Evolutionary conservation across 2,888 invertebrate genomes (phyloP).

Genomic region (Ernsta delagoae): DNA sequence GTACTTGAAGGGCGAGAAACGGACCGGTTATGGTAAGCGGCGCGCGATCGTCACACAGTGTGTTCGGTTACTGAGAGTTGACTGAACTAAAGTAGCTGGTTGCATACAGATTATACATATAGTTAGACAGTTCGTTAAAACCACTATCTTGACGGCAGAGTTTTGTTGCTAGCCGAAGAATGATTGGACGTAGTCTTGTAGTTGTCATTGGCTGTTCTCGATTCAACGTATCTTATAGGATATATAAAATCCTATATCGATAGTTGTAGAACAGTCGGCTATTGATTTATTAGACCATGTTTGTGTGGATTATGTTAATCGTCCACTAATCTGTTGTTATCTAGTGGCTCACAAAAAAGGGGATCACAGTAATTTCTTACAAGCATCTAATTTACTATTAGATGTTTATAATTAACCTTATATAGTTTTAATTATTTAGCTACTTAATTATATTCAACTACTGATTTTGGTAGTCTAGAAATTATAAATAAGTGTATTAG

Average conservation of each 20-base stretch:
- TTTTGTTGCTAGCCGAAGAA: not conserved
- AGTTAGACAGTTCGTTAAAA: not conserved
- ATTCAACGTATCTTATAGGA: not conserved
- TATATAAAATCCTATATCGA: not conserved
- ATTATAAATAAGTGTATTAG: too few relatives aligned
- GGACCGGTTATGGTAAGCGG: constrained; percentile 3
- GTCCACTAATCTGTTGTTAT: too few relatives aligned
- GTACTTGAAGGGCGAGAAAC: not conserved
- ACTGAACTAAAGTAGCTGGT: too few relatives aligned
- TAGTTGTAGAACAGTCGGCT: not conserved
- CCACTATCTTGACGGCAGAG: not conserved
- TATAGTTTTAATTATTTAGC: too few relatives aligned
- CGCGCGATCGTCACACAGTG: constrained; percentile 20
- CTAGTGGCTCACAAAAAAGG: not conserved
- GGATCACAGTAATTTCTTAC: not conserved
- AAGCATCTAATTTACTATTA: not conserved
- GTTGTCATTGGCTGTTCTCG: not conserved
- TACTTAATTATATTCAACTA: too few relatives aligned
- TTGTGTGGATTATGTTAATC: not conserved
- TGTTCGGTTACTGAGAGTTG: constrained; percentile 46
- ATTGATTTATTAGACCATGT: not conserved
- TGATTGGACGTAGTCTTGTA: not conserved
- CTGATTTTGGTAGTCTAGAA: too few relatives aligned
- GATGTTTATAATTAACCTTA: too few relatives aligned
- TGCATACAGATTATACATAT: too few relatives aligned